Evolutionary conservation across 2,113 vertebrate genomes (phyloP).

Genomic region (Tragelaphus strepsiceros): DNA sequence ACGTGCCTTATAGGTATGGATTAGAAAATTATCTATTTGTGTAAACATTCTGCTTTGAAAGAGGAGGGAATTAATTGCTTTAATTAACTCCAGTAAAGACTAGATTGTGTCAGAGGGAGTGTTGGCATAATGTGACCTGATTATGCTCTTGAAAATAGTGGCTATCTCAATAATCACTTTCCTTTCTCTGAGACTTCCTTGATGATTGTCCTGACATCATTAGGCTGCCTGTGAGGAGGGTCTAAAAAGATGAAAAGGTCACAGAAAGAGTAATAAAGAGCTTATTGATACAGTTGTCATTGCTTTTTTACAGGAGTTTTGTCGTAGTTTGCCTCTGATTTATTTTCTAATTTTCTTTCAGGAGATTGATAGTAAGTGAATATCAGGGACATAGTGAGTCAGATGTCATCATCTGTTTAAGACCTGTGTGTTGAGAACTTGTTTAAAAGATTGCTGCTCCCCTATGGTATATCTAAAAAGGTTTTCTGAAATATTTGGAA

Average conservation of each 20-base stretch:
- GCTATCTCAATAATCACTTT: conserved; percentile 1
- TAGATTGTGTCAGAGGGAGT: not conserved
- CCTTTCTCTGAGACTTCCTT: conserved; percentile 13
- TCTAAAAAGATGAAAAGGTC: not conserved
- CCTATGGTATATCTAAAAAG: not conserved
- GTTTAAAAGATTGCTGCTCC: not conserved
- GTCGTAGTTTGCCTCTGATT: not conserved
- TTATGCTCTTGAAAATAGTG: conserved; percentile 30
- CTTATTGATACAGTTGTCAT: not conserved
- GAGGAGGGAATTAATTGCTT: conserved; percentile 39
- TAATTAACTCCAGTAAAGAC: conserved; percentile 58
- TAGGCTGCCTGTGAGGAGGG: conserved; percentile 15
- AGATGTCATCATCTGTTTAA: not conserved
- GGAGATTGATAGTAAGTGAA: not conserved
- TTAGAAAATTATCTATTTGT: conserved; percentile 48
- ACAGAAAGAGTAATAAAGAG: not conserved
- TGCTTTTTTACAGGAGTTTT: not conserved
- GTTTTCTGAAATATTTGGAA: not conserved
- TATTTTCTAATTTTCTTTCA: not conserved
- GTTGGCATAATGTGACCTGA: conserved; percentile 14
- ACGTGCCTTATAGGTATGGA: not conserved
- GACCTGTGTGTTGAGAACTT: not conserved
- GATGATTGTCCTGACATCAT: not conserved
- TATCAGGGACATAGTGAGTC: not conserved
- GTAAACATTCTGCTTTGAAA: conserved; percentile 42